phyloP scores from a whole-genome alignment of 2,113 vertebrate genomes.

The Zosterops borbonicus region DNA sequence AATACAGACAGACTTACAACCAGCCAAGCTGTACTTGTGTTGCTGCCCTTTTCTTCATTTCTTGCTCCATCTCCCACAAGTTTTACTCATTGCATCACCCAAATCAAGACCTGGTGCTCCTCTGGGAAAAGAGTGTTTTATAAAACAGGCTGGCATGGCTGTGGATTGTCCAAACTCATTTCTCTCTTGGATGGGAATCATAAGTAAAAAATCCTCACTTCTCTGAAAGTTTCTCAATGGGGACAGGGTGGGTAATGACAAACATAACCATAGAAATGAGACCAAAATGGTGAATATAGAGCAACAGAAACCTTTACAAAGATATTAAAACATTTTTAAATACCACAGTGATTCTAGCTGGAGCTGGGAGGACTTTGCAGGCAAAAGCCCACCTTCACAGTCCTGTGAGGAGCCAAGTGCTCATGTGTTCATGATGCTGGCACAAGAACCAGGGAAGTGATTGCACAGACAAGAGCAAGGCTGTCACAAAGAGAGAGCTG shows the following conservation, averaged over 20 bases:
- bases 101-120: not conserved
- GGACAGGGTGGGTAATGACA: not conserved
- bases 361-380: not conserved
- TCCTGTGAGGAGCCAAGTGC: not conserved
- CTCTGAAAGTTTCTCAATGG: not conserved
- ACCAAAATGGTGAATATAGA: not conserved
- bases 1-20: not conserved
- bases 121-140: not conserved
- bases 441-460: not conserved
- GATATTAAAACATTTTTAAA: not conserved
- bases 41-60: not conserved
- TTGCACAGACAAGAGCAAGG: not conserved
- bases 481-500: not conserved
- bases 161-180: not conserved
- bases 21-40: not conserved
- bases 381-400: not conserved
- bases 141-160: not conserved
- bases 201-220: not conserved
- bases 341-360: not conserved
- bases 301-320: not conserved
- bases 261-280: not conserved
- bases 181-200: not conserved
- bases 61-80: not conserved
- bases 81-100: not conserved
- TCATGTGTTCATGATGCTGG: fast-evolving